Base-by-base conservation (phyloP, 2,797 vertebrate species). In the Coluber constrictor region DNA sequence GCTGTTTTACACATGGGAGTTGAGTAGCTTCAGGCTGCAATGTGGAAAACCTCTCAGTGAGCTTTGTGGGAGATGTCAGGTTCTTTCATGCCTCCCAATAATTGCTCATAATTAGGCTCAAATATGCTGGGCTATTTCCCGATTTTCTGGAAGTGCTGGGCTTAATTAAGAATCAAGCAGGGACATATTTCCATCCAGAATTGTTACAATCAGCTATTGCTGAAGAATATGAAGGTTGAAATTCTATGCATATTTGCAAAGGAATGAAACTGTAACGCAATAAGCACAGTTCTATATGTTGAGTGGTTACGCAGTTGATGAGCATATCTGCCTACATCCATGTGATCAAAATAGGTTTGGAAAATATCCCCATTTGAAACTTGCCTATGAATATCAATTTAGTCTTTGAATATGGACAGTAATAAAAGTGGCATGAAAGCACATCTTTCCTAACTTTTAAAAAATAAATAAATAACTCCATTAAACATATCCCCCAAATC, bases 361-460 rank as follows among this genome's bases (percentile, higher is more conserved):
- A 47, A 92, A 92, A 55, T 87, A 83, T 95, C 94, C 94, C 94
- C 89, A 88, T 94, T 87, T 92, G 92, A 96, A 95, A 94, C 86
- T 95, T 0, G 0, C 25, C 86, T 59, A 86, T 54, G 66, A 47
- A 61, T 60, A 54, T 15, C 93, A 94, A 95, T 2, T 94, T 95
- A 74, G 93, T 87, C 89, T 91, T 93, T 94, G 16, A 13, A 86
- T 32, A 94, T 25, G 27, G 8, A 16, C 87, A 93, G 91, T 90
- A 95, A 92, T 94, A 95, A 89, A 93, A 93, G 23, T 92, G 18
- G 60, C 43, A 54, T n/a, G 79, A n/a, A 54, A 61, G 37, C 20
- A 86, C 57, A 15, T 54, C 10, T 54, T 37, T 91, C 27, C 29
- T 54, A 47, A 51, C 27, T n/a, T 20, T 3, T 7, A 32, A 63